Evolutionary conservation across 2,797 vertebrate species (phyloP), one percentile per base, ranked within the genome.

Genomic region (Bryconaethiops microstoma): DNA sequence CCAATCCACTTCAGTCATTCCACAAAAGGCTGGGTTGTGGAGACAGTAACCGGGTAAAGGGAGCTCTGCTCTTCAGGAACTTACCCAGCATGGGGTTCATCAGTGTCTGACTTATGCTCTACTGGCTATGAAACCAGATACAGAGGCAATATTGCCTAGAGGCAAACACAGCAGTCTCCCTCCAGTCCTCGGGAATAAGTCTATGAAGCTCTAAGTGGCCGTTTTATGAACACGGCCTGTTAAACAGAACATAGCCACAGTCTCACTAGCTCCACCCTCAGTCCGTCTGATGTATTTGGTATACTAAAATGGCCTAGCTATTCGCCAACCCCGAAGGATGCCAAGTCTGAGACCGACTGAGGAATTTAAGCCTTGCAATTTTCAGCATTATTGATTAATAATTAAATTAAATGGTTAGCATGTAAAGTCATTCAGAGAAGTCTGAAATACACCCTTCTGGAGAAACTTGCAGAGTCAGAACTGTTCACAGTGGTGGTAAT

Each of bases 21-120:
- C 74, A 83, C 77, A 86, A 84, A 86, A 81, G 81, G 77, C 73
- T 25, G 74, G 73, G 65, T 63, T 40, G 69, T 8, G 17, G 45
- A 81, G 57, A 74, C 62, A 74, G 75, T 78, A 65, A 82, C 57
- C 40, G 67, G 67, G 71, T 81, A 84, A 84, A 81, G 68, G 80
- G 79, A 78, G 81, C 78, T 83, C 77, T 77, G 55, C 85, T 86
- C 78, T 86, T 86, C 76, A 83, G 76, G 83, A 86, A 84, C 83
- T 67, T 14, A 2, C 29, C 2, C 80, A 48, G 63, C 71, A 65
- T 70, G 72, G 57, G 48, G 71, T 83, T 81, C 67, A 74, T 83
- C 65, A 84, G 52, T 74, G 10, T 84, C 84, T 86, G 85, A 84
- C 85, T 82, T 82, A 62, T 77, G 70, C 72, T 74, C 76, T 70